phyloP scores from a whole-genome alignment of 1,140 invertebrate genomes.

The Gyrodactylus bullatarudis region DNA sequence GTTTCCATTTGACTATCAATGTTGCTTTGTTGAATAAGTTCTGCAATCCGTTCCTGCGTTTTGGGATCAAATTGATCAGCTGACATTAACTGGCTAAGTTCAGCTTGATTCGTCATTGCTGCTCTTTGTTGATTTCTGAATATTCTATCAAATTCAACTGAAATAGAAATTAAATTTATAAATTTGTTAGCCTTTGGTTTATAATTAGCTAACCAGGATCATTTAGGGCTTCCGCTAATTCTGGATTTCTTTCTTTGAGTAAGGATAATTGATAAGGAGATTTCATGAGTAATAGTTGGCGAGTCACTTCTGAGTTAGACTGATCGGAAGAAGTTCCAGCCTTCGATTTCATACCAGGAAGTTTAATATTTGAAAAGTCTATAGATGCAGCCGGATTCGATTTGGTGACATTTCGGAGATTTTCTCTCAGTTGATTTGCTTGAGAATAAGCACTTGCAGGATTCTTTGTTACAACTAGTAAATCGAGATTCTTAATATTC shows the following conservation, averaged over 20 bases:
- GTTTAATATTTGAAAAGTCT: background rate
- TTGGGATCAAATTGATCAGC: conserved; percentile 77
- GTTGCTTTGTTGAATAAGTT: conserved; percentile 70
- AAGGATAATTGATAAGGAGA: background rate
- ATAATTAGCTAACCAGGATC: no score
- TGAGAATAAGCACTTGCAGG: background rate
- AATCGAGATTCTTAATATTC: background rate
- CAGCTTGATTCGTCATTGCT: conserved; percentile 33
- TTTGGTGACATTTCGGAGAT: background rate
- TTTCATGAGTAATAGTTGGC: background rate
- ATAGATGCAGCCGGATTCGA: background rate
- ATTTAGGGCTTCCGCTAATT: background rate
- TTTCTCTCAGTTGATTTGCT: background rate
- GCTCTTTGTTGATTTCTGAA: conserved; percentile 36
- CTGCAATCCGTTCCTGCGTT: conserved; percentile 61
- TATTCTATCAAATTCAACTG: background rate
- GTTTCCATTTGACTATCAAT: conserved; percentile 93
- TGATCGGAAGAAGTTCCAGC: background rate
- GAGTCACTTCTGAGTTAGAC: background rate
- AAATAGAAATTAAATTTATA: background rate
- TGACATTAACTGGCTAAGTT: conserved; percentile 47
- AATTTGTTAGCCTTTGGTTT: no score
- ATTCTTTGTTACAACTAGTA: background rate
- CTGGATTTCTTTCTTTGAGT: background rate
- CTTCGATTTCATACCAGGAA: background rate